Evolutionary conservation across 2,888 invertebrate species (phyloP), one percentile per base, ranked within the genome.

Genomic region (Onthophagus sagittarius): DNA sequence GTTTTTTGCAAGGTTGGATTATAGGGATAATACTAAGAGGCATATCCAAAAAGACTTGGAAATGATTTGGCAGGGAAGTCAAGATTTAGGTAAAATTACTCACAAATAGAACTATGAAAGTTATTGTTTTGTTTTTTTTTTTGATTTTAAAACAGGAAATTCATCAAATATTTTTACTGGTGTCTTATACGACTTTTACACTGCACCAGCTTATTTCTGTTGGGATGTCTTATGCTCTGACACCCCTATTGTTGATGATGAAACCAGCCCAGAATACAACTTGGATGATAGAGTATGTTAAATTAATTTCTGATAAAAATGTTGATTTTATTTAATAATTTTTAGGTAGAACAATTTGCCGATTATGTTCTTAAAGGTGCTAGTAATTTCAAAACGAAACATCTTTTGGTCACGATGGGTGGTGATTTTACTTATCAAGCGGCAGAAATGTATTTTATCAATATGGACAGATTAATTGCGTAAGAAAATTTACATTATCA

Each of bases 371-470:
- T 9, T 11, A 71, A 63, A 63, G 90, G 93, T 87, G 86, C 90
- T 0, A 75, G 79, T 15, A 80, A 81, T 0, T 93, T 92, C 82
- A 82, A 81, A 75, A 92, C 94, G 0, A 90, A 92, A 76, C 93
- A 97, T 82, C 87, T 96, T 13, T 88, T 96, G 77, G 86, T 97
- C 71, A 94, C 97, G 0, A 97, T 97, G 96, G 97, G 97, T 0
- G 93, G 94, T 77, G 97, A 98, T 85, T 97, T 98, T 83, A 90
- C 93, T 79, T 97, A 94, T 82, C 93, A 94, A 83, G 88, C 90
- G 76, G 92, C 93, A 0, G 85, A 86, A 15, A 88, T 89, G 86
- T 95, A 95, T 91, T 98, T 89, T 85, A 89, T 88, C 77, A 97
- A 97, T 83, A 86, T 98, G 85, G 98, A 98, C 83, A 94, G 92